Evolutionary conservation across 1,140 invertebrate species (phyloP).

Genomic region (Drosophila pallidifrons): DNA sequence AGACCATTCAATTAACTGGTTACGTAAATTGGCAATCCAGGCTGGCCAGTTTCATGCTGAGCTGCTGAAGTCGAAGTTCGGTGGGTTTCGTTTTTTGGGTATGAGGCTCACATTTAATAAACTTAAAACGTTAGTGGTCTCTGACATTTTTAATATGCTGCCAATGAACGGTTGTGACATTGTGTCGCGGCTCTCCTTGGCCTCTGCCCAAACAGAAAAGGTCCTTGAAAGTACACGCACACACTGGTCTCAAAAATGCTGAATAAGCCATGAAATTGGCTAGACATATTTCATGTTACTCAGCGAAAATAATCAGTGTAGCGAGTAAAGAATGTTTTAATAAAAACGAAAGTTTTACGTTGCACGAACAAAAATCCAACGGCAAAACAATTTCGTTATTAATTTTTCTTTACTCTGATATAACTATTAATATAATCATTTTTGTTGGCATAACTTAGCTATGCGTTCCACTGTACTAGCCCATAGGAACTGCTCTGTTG

Average conservation of each 20-base stretch:
- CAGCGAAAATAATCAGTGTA: too few species aligned
- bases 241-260: constrained; percentile 11
- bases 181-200: constrained; percentile 27
- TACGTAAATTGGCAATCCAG: constrained; percentile 74
- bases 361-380: too few species aligned
- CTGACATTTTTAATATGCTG: constrained; percentile 64
- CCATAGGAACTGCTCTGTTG: constrained; percentile 6
- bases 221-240: constrained; percentile 2
- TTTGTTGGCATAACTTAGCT: background rate
- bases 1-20: constrained; percentile 59
- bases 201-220: constrained; percentile 12
- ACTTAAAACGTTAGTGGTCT: constrained; percentile 57
- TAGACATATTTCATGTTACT: background rate
- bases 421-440: too few species aligned
- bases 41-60: constrained; percentile 23
- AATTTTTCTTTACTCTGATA: too few species aligned
- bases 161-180: constrained; percentile 28
- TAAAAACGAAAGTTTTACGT: too few species aligned
- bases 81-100: constrained; percentile 1
- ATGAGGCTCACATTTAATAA: constrained; percentile 60
- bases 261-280: constrained; percentile 1
- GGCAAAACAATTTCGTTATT: too few species aligned
- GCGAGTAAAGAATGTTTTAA: too few species aligned
- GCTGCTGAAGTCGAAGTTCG: background rate
- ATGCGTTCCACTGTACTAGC: constrained; percentile 38